These are phyloP conservation scores for Mayetiola destructor DNA, from an alignment of 2,888 invertebrate species.

Conservation along the genomic window DNA sequence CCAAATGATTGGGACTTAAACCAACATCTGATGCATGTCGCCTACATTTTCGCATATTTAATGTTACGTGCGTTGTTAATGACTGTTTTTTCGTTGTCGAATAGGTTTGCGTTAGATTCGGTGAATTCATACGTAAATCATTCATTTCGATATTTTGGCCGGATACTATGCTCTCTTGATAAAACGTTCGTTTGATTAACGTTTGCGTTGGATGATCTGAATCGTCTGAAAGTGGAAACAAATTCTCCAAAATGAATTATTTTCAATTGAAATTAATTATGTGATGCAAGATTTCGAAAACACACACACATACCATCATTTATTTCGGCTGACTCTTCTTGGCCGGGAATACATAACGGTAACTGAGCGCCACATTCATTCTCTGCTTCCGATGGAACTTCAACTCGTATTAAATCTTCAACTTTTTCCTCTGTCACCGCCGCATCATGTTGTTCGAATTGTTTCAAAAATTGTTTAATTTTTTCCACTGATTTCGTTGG, in stretches of 20 bases:
- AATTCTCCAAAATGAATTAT: neutral
- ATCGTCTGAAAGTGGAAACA: neutral
- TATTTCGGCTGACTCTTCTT: too few relatives aligned
- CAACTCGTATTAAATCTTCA: neutral
- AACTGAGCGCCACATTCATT: neutral
- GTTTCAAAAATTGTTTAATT: neutral
- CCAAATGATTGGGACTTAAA: neutral
- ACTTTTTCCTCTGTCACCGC: conserved; percentile 1
- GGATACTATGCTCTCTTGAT: conserved; percentile 12
- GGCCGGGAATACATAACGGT: neutral
- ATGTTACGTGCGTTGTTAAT: conserved; percentile 18
- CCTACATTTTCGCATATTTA: conserved; percentile 18
- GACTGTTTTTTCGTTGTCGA: neutral
- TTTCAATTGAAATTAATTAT: neutral
- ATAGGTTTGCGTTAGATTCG: neutral
- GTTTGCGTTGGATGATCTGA: neutral
- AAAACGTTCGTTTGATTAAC: conserved; percentile 13
- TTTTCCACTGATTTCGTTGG: neutral
- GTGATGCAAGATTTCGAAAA: neutral
- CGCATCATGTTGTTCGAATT: too few relatives aligned
- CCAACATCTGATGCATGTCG: conserved; percentile 20
- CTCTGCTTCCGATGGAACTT: neutral
- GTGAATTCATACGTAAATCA: neutral
- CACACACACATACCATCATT: too few relatives aligned
- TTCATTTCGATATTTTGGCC: neutral